Conservation (phyloP, 64 coral and sea anemone genomes). For the Montipora foliosa region DNA sequence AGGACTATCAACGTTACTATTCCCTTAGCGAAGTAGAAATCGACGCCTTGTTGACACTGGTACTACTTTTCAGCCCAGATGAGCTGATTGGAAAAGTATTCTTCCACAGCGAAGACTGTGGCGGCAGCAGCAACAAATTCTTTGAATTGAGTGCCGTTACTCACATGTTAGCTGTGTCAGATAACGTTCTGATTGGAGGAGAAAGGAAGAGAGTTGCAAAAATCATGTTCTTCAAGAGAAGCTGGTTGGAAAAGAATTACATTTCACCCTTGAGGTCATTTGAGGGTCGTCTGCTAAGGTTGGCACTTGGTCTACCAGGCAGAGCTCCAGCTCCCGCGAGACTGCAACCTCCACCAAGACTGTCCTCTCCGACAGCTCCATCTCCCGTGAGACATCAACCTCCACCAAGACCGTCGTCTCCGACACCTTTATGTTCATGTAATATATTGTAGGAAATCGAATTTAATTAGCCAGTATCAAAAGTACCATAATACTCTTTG, state of each 20-base stretch:
- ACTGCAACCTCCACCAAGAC: no score
- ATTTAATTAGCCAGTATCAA: no score
- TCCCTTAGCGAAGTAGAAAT: not conserved
- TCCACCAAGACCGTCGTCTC: no score
- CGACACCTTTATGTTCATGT: no score
- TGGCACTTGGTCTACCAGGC: not conserved
- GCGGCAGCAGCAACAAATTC: no score
- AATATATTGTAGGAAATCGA: no score
- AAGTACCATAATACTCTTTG: no score
- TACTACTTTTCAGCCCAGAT: constrained; percentile 10
- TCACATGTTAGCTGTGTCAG: not conserved
- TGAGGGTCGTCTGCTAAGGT: not conserved
- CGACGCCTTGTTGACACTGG: constrained; percentile 14
- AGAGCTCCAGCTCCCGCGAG: no score
- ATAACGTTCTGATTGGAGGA: not conserved
- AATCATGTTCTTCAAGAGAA: constrained; percentile 1
- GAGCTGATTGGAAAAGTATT: constrained; percentile 11
- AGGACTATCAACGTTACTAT: not conserved
- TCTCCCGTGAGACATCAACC: no score
- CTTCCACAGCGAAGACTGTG: no score
- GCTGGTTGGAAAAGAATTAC: not conserved
- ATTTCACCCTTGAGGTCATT: constrained; percentile 4
- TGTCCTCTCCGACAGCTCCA: no score
- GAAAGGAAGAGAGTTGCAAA: constrained; percentile 9
- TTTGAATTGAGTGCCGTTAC: not conserved